Evolutionary conservation across 1,140 invertebrate genomes (phyloP).

Genomic region (Pseudomyrmex sp.): DNA sequence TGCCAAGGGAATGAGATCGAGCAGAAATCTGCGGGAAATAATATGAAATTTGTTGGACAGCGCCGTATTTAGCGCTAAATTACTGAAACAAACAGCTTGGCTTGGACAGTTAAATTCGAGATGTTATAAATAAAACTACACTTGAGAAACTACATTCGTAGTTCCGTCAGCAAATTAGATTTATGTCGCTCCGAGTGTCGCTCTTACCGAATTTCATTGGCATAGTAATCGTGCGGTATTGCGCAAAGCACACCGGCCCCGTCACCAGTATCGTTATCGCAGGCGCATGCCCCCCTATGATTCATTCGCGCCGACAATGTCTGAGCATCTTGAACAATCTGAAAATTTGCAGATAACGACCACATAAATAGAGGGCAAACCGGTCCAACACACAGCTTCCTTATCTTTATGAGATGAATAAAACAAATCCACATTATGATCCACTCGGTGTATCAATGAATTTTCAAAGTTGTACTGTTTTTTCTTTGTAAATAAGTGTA

Average conservation of each 20-base stretch:
- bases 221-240: constrained; percentile 98
- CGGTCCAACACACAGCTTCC: not conserved
- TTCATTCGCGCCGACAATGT: constrained; percentile 98
- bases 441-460: not conserved
- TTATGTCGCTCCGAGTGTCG: not conserved
- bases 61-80: not conserved
- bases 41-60: not conserved
- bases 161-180: not conserved
- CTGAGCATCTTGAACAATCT: constrained; percentile 98
- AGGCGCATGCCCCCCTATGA: constrained; percentile 98
- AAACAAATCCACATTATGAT: not conserved
- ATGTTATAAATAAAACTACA: not conserved
- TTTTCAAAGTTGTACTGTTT: not conserved
- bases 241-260: constrained; percentile 98
- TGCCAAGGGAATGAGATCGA: constrained; percentile 19
- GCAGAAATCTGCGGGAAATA: constrained; percentile 6
- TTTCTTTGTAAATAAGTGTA: not conserved
- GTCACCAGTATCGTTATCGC: constrained; percentile 99
- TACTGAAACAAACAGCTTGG: not conserved
- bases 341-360: constrained; percentile 70
- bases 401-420: not conserved
- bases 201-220: constrained; percentile 91
- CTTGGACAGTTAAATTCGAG: not conserved
- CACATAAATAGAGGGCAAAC: not conserved
- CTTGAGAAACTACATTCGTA: not conserved